These are phyloP conservation scores for Toxotes chatareus DNA, from an alignment of 2,113 vertebrate genomes.

Conservation along the genomic window DNA sequence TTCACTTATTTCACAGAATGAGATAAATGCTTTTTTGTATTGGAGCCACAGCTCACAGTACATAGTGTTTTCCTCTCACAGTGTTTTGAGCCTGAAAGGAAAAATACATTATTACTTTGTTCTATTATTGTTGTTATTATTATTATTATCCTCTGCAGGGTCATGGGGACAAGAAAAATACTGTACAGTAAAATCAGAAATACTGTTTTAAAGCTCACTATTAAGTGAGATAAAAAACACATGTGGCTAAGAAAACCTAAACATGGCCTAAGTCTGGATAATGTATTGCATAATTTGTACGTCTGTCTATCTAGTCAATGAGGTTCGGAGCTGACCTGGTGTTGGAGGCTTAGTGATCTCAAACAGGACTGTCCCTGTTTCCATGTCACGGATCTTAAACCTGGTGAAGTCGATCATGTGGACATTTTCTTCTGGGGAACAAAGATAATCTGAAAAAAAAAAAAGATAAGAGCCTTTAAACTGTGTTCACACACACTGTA, in stretches of 20 bases:
- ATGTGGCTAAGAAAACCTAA: background rate
- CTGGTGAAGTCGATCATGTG: conserved; percentile 98
- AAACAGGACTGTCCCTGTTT: conserved; percentile 95
- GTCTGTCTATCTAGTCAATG: background rate
- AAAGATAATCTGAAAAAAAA: conserved; percentile 91
- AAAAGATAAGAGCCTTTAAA: background rate
- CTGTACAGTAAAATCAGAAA: too few relatives aligned
- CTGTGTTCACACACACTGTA: background rate
- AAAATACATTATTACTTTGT: background rate
- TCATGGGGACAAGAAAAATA: background rate
- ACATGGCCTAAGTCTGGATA: too few relatives aligned
- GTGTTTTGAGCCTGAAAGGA: background rate
- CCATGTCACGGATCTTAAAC: conserved; percentile 99
- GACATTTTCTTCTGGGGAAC: conserved; percentile 95
- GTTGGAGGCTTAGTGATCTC: conserved; percentile 96
- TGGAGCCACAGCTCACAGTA: background rate
- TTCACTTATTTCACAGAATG: background rate
- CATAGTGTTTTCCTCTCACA: background rate
- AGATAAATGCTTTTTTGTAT: too few relatives aligned
- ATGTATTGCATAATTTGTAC: background rate
- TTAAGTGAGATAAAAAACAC: background rate
- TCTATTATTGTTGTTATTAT: background rate
- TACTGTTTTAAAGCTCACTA: too few relatives aligned
- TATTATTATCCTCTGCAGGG: background rate
- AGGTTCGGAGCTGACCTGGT: background rate